phyloP scores from a whole-genome alignment of 2,888 invertebrate genomes.

The Amiota communis region DNA sequence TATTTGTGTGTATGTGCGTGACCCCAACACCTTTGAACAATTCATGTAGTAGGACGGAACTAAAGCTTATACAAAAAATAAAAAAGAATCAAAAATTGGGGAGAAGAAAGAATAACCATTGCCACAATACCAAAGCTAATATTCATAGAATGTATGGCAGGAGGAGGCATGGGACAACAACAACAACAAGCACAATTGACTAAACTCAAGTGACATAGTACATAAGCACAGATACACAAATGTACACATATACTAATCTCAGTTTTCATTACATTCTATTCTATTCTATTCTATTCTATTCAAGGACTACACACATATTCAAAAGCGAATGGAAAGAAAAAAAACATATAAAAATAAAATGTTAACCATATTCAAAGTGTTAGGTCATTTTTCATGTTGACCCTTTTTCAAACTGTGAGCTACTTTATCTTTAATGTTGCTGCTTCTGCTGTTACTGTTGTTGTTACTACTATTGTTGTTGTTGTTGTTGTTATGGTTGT shows the following conservation, averaged over 20 bases:
- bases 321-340: neutral
- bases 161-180: neutral
- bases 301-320: neutral
- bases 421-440: slow-evolving; percentile 22
- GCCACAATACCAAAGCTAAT: slow-evolving; percentile 18
- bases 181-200: slow-evolving; percentile 14
- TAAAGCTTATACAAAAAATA: slow-evolving; percentile 16
- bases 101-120: neutral
- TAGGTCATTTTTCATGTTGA: slow-evolving; percentile 56
- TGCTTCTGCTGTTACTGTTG: slow-evolving; percentile 13
- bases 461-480: slow-evolving; percentile 19
- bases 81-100: neutral
- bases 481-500: slow-evolving; percentile 9
- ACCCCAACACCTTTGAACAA: slow-evolving; percentile 22
- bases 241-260: slow-evolving; percentile 13
- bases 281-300: neutral
- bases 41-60: slow-evolving; percentile 29
- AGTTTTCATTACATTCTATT: slow-evolving; percentile 15
- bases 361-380: slow-evolving; percentile 49
- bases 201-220: slow-evolving; percentile 1
- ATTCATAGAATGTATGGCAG: slow-evolving; percentile 4
- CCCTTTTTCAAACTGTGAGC: slow-evolving; percentile 41
- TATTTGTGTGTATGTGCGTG: neutral
- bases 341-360: slow-evolving; percentile 9
- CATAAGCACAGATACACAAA: slow-evolving; percentile 14